A percentile compares a stretch with the other conserved stretches of the same genome.
These are phyloP conservation scores for Tenodera sinensis DNA, from an alignment of 2,888 invertebrate genomes.

Conservation along the genomic window DNA sequence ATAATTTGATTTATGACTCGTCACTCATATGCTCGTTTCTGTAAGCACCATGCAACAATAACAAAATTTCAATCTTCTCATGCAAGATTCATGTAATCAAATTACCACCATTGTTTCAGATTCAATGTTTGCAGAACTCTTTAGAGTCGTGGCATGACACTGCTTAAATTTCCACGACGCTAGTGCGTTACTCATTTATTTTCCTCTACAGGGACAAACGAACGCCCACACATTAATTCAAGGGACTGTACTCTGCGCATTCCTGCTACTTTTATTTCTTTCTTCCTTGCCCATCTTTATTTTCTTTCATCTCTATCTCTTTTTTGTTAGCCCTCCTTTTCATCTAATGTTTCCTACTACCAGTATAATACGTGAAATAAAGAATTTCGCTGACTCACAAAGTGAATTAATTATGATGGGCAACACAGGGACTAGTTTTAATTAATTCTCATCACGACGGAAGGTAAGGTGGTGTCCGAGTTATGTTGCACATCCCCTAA, in stretches of 20 bases:
- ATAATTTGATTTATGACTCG: too few species aligned
- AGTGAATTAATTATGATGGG: conserved; percentile 29
- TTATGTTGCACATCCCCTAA: conserved; percentile 24
- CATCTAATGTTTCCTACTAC: neutral
- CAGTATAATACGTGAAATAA: neutral
- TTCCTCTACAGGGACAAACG: neutral
- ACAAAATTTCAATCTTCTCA: too few species aligned
- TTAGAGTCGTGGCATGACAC: neutral
- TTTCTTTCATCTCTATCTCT: neutral
- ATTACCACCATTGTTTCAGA: too few species aligned
- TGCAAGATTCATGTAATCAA: too few species aligned
- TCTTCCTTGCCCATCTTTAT: neutral
- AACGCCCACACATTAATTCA: neutral
- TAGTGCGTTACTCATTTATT: neutral
- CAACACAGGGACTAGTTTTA: conserved; percentile 28
- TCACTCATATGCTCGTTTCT: too few species aligned
- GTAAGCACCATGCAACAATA: too few species aligned
- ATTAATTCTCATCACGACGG: conserved; percentile 30
- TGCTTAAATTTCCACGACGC: neutral
- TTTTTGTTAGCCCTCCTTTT: neutral
- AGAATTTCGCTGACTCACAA: conserved; percentile 26
- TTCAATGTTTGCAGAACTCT: too few species aligned
- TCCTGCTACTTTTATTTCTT: neutral
- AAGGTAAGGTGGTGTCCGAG: neutral
- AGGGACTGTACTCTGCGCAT: neutral